phyloP scores from a whole-genome alignment of 1,140 invertebrate genomes.

The Paracyclopina nana region DNA sequence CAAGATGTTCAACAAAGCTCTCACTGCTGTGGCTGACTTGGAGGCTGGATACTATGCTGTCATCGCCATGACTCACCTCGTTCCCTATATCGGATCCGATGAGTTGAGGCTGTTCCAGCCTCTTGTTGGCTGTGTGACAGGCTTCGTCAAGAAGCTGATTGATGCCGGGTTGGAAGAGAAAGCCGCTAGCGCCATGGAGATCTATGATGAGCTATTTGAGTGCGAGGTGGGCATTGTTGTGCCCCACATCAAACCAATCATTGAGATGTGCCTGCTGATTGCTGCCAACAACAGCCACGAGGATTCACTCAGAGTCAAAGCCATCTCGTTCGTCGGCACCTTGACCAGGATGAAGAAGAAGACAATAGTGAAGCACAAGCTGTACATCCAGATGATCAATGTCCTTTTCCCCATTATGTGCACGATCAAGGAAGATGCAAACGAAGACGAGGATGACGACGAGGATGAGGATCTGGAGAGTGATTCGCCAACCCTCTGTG shows the following conservation, averaged over 20 bases:
- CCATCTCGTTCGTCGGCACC: constrained; percentile 41
- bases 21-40: not conserved
- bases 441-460: constrained; percentile 28
- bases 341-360: constrained; percentile 47
- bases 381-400: constrained; percentile 45
- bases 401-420: constrained; percentile 47
- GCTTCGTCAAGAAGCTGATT: constrained; percentile 34
- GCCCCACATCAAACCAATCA: constrained; percentile 39
- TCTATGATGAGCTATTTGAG: constrained; percentile 49
- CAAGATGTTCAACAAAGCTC: not conserved
- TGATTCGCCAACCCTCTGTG: constrained; percentile 39
- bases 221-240: constrained; percentile 38
- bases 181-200: constrained; percentile 41
- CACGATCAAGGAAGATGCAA: constrained; percentile 23
- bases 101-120: constrained; percentile 39
- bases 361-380: constrained; percentile 45
- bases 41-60: constrained; percentile 36
- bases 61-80: constrained; percentile 37
- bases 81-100: constrained; percentile 35
- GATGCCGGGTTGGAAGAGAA: constrained; percentile 33
- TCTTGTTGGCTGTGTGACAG: constrained; percentile 39
- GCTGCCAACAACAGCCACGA: constrained; percentile 29
- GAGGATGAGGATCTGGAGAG: constrained; percentile 34
- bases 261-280: constrained; percentile 44
- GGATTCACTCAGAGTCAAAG: constrained; percentile 27